phyloP scores from a whole-genome alignment of 2,113 vertebrate genomes.

The Andinoacara biseriatus region DNA sequence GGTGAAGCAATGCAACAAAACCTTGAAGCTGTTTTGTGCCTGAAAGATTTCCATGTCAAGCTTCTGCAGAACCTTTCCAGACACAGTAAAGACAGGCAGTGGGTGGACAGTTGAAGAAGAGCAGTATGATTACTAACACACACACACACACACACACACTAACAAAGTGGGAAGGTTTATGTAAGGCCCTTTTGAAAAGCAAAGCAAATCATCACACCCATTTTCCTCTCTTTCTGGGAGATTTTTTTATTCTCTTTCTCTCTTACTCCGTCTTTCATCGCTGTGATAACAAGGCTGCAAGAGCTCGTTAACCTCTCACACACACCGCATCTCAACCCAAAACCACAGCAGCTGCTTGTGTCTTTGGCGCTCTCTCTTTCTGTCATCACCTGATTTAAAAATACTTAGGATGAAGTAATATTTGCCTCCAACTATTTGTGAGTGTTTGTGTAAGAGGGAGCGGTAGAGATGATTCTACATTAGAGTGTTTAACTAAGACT shows the following conservation, averaged over 20 bases:
- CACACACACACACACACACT: not conserved
- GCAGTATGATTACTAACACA: not conserved
- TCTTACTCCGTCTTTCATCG: conserved; percentile 49
- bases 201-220: conserved; percentile 53
- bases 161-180: conserved; percentile 32
- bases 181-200: conserved; percentile 51
- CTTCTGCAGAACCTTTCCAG: not conserved
- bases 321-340: conserved; percentile 50
- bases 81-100: not conserved
- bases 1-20: not conserved
- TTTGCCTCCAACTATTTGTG: conserved; percentile 58
- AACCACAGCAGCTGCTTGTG: conserved; percentile 46
- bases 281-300: conserved; percentile 48
- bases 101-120: conserved; percentile 10
- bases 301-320: conserved; percentile 65
- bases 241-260: conserved; percentile 20
- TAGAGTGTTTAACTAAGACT: conserved; percentile 47
- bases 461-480: conserved; percentile 40
- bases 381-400: conserved; percentile 69
- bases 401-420: conserved; percentile 69
- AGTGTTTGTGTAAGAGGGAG: conserved; percentile 51
- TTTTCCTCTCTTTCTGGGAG: conserved; percentile 4
- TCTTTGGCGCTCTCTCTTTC: conserved; percentile 28
- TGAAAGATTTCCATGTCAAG: not conserved
- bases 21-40: not conserved